Conservation (phyloP, 2,113 vertebrate genomes). For the Passer montanus region DNA sequence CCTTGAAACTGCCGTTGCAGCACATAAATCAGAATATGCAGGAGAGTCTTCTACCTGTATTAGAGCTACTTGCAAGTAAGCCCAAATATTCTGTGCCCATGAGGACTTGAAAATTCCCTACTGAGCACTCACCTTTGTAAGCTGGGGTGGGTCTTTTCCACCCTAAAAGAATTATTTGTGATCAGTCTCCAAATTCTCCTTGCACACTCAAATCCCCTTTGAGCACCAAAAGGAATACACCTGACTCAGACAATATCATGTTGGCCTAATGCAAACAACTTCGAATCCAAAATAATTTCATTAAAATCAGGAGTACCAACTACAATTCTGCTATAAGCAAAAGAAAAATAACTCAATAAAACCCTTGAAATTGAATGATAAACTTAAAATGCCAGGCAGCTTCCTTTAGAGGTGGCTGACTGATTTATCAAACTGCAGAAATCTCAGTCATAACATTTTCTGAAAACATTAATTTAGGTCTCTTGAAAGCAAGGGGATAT, state of each 20-base stretch:
- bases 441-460: neutral
- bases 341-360: neutral
- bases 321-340: neutral
- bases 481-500: slow-evolving; percentile 32
- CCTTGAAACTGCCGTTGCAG: neutral
- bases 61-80: neutral
- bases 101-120: neutral
- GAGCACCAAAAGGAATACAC: neutral
- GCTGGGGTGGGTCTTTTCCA: neutral
- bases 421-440: neutral
- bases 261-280: neutral
- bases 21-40: neutral
- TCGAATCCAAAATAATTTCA: neutral
- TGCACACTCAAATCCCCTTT: neutral
- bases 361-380: neutral
- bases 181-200: neutral
- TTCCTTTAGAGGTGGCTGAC: neutral
- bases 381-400: neutral
- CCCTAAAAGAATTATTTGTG: neutral
- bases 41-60: neutral
- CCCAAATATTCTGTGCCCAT: neutral
- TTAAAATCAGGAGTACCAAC: neutral
- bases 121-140: neutral
- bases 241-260: neutral
- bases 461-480: slow-evolving; percentile 23